Base-by-base conservation (phyloP, 92 coral and sea anemone species). In the Phenganax marumi region DNA sequence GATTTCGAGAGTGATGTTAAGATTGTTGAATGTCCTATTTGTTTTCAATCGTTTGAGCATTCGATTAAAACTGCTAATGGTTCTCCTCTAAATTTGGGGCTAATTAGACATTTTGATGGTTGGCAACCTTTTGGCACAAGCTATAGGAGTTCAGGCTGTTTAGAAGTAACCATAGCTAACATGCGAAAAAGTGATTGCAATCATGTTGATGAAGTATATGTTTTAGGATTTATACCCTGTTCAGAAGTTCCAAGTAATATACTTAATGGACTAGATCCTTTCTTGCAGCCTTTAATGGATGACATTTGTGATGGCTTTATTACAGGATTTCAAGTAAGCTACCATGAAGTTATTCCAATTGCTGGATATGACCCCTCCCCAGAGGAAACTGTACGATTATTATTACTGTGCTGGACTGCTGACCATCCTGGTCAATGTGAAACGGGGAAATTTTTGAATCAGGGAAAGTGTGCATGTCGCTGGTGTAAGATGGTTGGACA, bases 91-190 rank as follows among this genome's bases (percentile, higher is more conserved):
- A 90, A 90, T 68, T 25, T 92, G 51, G 93, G 88, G 12, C 77
- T 90, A 0, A 84, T 92, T 49, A 93, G 93, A 0, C 93, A 92
- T 76, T 90, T 70, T 65, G 97, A 90, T 84, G 93, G 91, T 16
- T 92, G 91, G 91, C 91, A 90, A 74, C 89, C 97, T 56, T 90
- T 90, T 85, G 89, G 87, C 12, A 68, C 91, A 55, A 90, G 91
- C 50, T 84, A 69, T 47, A 85, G 91, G 66, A 86, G 93, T 16
- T 92, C 75, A 18, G 93, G 91, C 0, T 90, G 91, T 10, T 13
- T 88, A n/a, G 91, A 92, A 80, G 91, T 92, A 39, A 53, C 76
- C 3, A 49, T 88, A 83, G 97, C 87, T 52, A 90, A 85, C 57
- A 58, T 92, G 88, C 53, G 9, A 60, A 90, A 90, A 85, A 25